These are phyloP conservation scores for Marasmarcha lunaedactyla DNA, from an alignment of 2,888 invertebrate genomes.

Conservation along the genomic window DNA sequence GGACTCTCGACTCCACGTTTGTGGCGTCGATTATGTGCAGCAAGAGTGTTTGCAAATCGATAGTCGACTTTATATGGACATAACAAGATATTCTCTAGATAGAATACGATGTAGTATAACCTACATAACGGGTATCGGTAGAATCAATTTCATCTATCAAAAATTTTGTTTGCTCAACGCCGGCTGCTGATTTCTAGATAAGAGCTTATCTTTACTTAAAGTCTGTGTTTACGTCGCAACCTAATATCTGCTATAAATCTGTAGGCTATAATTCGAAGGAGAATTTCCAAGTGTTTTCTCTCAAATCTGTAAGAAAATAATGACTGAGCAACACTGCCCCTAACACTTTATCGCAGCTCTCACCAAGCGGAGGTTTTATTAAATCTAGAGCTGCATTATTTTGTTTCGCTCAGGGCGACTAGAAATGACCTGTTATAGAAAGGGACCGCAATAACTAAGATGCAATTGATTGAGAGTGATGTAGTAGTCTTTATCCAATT, in stretches of 20 bases:
- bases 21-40: too few species aligned
- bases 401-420: constrained; percentile 38
- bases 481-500: constrained; percentile 25
- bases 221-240: not conserved
- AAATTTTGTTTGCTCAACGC: too few species aligned
- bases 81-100: too few species aligned
- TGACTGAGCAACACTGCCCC: constrained; percentile 37
- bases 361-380: constrained; percentile 44
- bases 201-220: not conserved
- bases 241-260: constrained; percentile 25
- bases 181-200: too few species aligned
- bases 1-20: too few species aligned
- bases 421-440: constrained; percentile 33
- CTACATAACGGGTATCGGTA: too few species aligned
- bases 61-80: too few species aligned
- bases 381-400: constrained; percentile 49
- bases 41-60: too few species aligned
- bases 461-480: constrained; percentile 24
- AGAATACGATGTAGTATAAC: too few species aligned
- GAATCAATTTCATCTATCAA: too few species aligned
- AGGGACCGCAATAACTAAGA: constrained; percentile 27
- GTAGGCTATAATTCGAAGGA: constrained; percentile 44
- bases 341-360: constrained; percentile 53
- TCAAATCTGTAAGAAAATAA: constrained; percentile 53
- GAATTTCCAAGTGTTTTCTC: constrained; percentile 54